Percentiles rank a stretch among this genome's conserved stretches.
Conservation (phyloP, 2,113 vertebrate genomes). For the Anolis sagrei region DNA sequence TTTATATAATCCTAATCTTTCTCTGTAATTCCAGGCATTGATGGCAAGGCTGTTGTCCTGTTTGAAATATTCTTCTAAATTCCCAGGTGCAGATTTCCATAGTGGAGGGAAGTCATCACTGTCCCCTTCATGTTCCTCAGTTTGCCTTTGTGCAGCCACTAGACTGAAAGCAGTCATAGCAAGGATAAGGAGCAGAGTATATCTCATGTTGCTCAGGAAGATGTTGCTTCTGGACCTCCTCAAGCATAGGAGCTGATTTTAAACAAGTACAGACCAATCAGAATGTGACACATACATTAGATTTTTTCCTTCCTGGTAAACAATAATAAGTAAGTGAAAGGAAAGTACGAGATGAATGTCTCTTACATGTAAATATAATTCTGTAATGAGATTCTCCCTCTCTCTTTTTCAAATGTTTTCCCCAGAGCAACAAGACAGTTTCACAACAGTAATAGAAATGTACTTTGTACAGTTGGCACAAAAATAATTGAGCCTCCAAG, state of each 20-base stretch:
- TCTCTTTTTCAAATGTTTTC: neutral
- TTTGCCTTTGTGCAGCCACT: fast-evolving
- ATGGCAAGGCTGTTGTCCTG: slow-evolving; percentile 68
- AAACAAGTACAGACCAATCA: slow-evolving; percentile 52
- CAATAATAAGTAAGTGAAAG: no score
- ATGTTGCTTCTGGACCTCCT: neutral
- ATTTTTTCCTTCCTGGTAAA: neutral
- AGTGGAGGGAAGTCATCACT: slow-evolving; percentile 68
- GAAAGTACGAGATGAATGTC: no score
- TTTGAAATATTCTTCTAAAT: slow-evolving; percentile 66
- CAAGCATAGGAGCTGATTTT: slow-evolving; percentile 32
- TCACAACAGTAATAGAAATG: neutral
- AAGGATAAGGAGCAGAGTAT: neutral
- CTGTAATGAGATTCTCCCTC: no score
- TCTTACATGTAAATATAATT: no score
- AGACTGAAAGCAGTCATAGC: neutral
- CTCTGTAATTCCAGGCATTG: slow-evolving; percentile 79
- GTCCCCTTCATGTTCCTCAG: neutral
- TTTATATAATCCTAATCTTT: slow-evolving; percentile 84
- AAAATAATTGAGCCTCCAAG: no score
- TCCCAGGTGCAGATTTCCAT: slow-evolving; percentile 75
- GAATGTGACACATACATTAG: slow-evolving; percentile 31
- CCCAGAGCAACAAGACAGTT: neutral
- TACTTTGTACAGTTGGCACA: neutral
- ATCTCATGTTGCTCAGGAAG: slow-evolving; percentile 15